phyloP scores from a whole-genome alignment of 2,888 invertebrate genomes.

The Scaptomyza cyrtandrae region DNA sequence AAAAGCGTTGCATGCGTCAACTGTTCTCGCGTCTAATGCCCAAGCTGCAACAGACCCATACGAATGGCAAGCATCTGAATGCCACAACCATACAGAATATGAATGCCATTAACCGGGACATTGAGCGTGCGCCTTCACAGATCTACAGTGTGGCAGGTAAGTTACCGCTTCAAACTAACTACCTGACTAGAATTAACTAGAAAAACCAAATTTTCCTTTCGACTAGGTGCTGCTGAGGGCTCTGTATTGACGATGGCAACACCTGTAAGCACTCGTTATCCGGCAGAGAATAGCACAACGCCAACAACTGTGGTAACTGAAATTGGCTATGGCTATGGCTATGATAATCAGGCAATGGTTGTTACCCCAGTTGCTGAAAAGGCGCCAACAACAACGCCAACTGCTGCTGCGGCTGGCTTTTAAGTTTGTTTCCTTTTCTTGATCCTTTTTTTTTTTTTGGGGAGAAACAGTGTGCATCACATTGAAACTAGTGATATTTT shows the following conservation, averaged over 20 bases:
- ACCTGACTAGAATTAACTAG: slow-evolving; percentile 24
- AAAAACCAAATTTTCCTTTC: not conserved
- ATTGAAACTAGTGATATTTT: slow-evolving; percentile 73
- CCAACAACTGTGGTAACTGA: slow-evolving; percentile 87
- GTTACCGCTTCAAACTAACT: not conserved
- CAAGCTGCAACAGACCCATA: slow-evolving; percentile 45
- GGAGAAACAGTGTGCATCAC: slow-evolving; percentile 67
- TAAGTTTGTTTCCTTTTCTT: slow-evolving; percentile 24
- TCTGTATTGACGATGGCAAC: slow-evolving; percentile 89
- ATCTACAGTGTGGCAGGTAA: slow-evolving; percentile 82
- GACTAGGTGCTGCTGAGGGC: slow-evolving; percentile 85
- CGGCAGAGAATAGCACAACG: slow-evolving; percentile 90
- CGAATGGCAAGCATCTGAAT: slow-evolving; percentile 74
- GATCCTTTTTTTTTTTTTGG: slow-evolving; percentile 3
- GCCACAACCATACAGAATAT: slow-evolving; percentile 81
- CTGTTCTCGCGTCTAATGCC: slow-evolving; percentile 68
- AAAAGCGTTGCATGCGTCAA: slow-evolving; percentile 63
- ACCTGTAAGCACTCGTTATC: slow-evolving; percentile 89
- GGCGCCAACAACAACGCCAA: slow-evolving; percentile 51
- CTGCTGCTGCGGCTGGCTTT: slow-evolving; percentile 50
- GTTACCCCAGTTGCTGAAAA: slow-evolving; percentile 86
- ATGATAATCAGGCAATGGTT: slow-evolving; percentile 90
- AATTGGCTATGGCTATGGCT: slow-evolving; percentile 88
- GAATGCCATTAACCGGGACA: slow-evolving; percentile 77
- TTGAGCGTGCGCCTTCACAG: slow-evolving; percentile 81